Evolutionary conservation across 2,797 vertebrate genomes (phyloP).

Genomic region (Echiichthys vipera): DNA sequence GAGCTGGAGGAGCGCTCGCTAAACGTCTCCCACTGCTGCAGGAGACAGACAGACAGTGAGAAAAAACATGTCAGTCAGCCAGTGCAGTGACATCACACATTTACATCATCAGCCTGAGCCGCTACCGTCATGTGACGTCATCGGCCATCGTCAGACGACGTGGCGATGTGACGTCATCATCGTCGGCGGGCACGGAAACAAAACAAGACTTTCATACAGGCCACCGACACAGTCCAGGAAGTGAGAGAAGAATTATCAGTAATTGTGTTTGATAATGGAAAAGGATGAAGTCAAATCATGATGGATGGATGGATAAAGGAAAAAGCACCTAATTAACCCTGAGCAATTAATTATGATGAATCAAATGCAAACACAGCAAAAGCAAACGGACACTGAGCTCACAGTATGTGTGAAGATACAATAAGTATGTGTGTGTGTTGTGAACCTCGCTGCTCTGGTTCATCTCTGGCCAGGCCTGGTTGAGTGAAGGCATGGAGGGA

Average conservation of each 20-base stretch:
- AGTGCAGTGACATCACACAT: slow-evolving; percentile 81
- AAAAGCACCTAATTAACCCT: slow-evolving; percentile 12
- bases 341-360: slow-evolving; percentile 43
- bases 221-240: slow-evolving; percentile 38
- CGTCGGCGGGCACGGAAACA: slow-evolving; percentile 12
- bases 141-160: not conserved
- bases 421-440: not conserved
- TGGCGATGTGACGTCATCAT: slow-evolving; percentile 8
- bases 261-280: slow-evolving; percentile 58
- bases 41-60: slow-evolving; percentile 82
- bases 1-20: slow-evolving; percentile 99
- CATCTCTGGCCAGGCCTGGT: slow-evolving; percentile 98
- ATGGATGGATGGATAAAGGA: slow-evolving; percentile 34
- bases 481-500: slow-evolving; percentile 98
- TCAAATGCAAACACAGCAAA: slow-evolving; percentile 54
- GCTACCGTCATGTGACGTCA: slow-evolving; percentile 18
- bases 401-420: slow-evolving; percentile 11
- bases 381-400: slow-evolving; percentile 30
- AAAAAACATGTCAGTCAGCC: slow-evolving; percentile 80
- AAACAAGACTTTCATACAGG: slow-evolving; percentile 41
- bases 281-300: slow-evolving; percentile 47
- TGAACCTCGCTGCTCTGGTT: slow-evolving; percentile 98
- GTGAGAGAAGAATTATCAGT: slow-evolving; percentile 59
- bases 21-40: slow-evolving; percentile 99
- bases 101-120: slow-evolving; percentile 70